Base-by-base conservation (phyloP, 2,888 invertebrate species). In the Sarcophaga carnaria region DNA sequence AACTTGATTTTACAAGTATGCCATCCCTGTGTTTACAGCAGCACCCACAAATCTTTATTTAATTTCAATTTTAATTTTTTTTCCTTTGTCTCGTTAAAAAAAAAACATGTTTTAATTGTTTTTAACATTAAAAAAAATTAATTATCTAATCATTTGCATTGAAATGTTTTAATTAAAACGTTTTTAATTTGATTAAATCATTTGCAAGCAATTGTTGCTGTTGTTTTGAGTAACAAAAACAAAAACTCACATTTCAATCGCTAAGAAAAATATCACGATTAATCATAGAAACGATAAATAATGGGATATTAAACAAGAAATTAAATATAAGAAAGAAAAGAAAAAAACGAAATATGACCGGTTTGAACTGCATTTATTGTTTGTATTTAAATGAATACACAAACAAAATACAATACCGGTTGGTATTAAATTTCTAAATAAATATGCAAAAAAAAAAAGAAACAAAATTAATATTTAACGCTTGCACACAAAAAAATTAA, bases 351-450 rank as follows among this genome's bases (percentile, higher is more conserved):
- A 83, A 79, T 69, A 72, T 72, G 81, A 85, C 81, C 67, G 62
- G 81, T 77, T 78, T 74, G 64, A 79, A 79, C 74, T 82, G 78
- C 74, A 82, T 74, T 77, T 72, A 77, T 45, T 72, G 25, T 54
- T 37, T 37, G 37, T 25, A 27, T 54, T 27, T n/a, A 45, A 60
- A 60, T 71, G 54, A 77, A 47, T n/a, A 62, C 66, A 59, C 49
- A 83, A 17, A 45, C 25, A 67, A 72, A 10, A 37, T 37, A 27
- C 17, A 60, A 27, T 54, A 54, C 54, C 54, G 54, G 54, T 54
- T 54, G 54, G 17, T 54, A 10, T 54, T 54, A 54, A 54, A 54
- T 54, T 54, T 14, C 54, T 54, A 54, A 54, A 54, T 54, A 54
- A 54, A 54, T 54, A 54, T 54, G 17, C 17, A 17, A 54, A 54